Conservation (phyloP, 2,797 vertebrate genomes). For the Chelmon rostratus region DNA sequence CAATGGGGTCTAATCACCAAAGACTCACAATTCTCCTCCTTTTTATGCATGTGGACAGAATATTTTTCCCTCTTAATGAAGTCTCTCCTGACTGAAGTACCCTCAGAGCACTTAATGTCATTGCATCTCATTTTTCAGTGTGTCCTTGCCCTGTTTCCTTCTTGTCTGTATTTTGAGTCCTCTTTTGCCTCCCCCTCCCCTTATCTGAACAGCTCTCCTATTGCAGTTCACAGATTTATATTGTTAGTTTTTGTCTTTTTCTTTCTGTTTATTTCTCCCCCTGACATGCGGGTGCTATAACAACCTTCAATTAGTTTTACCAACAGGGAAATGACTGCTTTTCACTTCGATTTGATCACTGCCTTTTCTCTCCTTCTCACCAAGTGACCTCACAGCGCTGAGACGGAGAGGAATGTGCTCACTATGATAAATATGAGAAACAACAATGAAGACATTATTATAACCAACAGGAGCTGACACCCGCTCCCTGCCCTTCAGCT, state of each 20-base stretch:
- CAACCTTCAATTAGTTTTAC: conserved; percentile 11
- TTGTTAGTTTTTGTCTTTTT: neutral
- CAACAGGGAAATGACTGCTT: conserved; percentile 8
- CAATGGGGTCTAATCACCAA: too few relatives aligned
- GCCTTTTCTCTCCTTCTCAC: neutral
- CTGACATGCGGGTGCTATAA: neutral
- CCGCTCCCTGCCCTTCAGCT: neutral
- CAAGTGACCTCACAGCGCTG: too few relatives aligned
- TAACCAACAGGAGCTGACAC: neutral
- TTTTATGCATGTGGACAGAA: too few relatives aligned
- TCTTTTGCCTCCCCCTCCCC: neutral
- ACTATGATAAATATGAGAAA: too few relatives aligned
- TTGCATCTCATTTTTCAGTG: neutral
- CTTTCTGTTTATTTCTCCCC: neutral
- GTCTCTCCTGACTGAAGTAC: too few relatives aligned
- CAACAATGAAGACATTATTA: neutral
- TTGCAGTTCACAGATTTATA: neutral
- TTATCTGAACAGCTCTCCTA: neutral
- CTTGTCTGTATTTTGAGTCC: too few relatives aligned
- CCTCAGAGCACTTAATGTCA: neutral
- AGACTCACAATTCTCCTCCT: too few relatives aligned
- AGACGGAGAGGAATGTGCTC: too few relatives aligned
- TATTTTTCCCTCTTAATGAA: too few relatives aligned
- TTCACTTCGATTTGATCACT: conserved; percentile 7
- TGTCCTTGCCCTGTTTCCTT: neutral